phyloP scores from a whole-genome alignment of 2,797 vertebrate genomes.

The Leucoraja ocellata region DNA sequence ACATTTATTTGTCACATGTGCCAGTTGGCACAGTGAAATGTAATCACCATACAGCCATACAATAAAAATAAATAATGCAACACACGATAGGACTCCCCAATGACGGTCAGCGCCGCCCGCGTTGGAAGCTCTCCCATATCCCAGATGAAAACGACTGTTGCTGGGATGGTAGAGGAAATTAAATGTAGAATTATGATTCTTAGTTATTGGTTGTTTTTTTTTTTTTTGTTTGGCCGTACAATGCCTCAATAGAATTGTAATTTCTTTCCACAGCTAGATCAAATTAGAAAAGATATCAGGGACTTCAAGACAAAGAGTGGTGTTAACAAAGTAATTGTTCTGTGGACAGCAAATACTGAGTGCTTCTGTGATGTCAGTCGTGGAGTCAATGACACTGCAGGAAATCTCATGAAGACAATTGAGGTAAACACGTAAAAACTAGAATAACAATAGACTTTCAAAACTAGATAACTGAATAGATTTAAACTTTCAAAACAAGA shows the following conservation, averaged over 20 bases:
- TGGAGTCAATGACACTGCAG: constrained; percentile 74
- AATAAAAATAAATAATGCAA: no score
- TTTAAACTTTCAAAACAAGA: no score
- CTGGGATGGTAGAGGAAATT: no score
- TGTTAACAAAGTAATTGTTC: constrained; percentile 80
- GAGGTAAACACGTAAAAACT: constrained; percentile 56
- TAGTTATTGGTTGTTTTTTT: neutral
- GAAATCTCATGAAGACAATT: constrained; percentile 75
- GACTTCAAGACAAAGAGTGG: constrained; percentile 70
- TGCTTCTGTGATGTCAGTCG: constrained; percentile 74
- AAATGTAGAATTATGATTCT: neutral
- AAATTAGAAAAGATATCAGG: constrained; percentile 77
- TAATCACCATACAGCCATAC: no score
- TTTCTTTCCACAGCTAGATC: constrained; percentile 64
- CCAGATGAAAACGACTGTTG: no score
- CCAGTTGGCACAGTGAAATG: no score
- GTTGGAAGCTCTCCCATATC: no score
- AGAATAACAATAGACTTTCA: no score
- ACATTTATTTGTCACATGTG: no score
- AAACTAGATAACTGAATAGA: no score
- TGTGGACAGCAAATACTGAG: constrained; percentile 94
- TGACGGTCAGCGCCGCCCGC: no score
- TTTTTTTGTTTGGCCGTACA: neutral
- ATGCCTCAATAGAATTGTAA: neutral
- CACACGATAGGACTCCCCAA: no score